Conservation (phyloP, 2,888 invertebrate genomes). For the Cistogaster globosa region DNA sequence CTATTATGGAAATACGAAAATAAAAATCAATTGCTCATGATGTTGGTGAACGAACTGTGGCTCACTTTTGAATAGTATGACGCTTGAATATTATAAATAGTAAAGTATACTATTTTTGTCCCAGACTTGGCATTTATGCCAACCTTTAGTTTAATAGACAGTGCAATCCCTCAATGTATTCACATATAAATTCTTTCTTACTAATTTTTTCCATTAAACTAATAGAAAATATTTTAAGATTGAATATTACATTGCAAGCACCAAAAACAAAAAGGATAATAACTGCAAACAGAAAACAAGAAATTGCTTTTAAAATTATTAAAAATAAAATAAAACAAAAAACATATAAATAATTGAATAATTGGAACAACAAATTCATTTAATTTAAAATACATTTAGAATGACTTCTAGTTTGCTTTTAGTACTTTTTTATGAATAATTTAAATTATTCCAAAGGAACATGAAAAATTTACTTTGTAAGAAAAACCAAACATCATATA, state of each 20-base stretch:
- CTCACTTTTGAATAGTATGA: too few species aligned
- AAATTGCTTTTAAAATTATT: conserved; percentile 65
- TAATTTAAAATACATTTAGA: conserved; percentile 19
- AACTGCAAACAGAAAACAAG: conserved; percentile 29
- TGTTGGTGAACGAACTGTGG: too few species aligned
- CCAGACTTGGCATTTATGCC: too few species aligned
- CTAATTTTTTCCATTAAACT: conserved; percentile 8
- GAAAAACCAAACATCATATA: conserved; percentile 31
- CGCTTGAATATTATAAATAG: too few species aligned
- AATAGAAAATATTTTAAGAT: conserved; percentile 47
- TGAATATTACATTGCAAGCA: conserved; percentile 28
- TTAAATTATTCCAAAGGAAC: conserved; percentile 40
- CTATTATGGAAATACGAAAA: too few species aligned
- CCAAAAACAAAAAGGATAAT: background rate
- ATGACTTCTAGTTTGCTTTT: conserved; percentile 13
- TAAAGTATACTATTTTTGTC: too few species aligned
- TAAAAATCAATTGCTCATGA: too few species aligned
- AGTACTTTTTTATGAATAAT: conserved; percentile 23
- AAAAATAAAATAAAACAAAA: conserved; percentile 45
- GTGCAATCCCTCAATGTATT: too few species aligned
- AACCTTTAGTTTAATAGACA: too few species aligned
- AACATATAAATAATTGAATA: conserved; percentile 11
- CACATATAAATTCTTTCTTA: too few species aligned
- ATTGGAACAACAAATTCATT: conserved; percentile 34
- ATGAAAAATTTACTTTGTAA: conserved; percentile 4